Percentiles rank a stretch among this genome's conserved stretches.
phyloP scores from a whole-genome alignment of 2,113 vertebrate species.

The Caretta caretta region DNA sequence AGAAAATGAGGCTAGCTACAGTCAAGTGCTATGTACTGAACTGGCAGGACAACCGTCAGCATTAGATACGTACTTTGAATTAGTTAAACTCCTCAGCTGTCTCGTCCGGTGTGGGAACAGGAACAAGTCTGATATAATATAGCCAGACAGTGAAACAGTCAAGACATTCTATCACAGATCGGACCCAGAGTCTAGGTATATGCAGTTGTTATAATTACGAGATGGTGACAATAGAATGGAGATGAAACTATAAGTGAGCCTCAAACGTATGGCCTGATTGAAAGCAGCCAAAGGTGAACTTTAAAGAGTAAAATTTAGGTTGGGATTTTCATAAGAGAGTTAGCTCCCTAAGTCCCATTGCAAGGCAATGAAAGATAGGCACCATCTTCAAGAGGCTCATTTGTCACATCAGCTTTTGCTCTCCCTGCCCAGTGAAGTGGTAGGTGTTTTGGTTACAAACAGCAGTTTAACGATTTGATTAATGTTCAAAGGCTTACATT shows the following conservation, averaged over 20 bases:
- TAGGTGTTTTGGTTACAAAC: background rate
- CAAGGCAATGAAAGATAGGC: background rate
- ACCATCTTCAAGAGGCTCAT: fast-evolving
- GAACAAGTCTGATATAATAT: background rate
- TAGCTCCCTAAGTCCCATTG: background rate
- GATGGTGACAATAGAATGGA: background rate
- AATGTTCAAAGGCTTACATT: background rate
- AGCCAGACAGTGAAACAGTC: background rate
- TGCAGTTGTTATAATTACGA: background rate
- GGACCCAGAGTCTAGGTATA: background rate
- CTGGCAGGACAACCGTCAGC: background rate
- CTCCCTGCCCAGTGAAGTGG: fast-evolving
- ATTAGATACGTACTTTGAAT: background rate
- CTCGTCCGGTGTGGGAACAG: background rate
- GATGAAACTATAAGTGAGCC: background rate
- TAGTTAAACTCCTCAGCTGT: background rate
- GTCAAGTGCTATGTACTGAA: background rate
- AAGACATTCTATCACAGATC: background rate
- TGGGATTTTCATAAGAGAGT: no score
- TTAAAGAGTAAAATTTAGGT: background rate
- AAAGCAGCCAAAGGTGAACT: background rate
- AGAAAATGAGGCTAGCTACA: background rate
- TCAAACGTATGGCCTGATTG: background rate
- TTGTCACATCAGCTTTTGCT: background rate
- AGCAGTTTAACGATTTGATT: no score